Conservation (phyloP, 2,797 vertebrate species). For the Pseudocheirus occidentalis region DNA sequence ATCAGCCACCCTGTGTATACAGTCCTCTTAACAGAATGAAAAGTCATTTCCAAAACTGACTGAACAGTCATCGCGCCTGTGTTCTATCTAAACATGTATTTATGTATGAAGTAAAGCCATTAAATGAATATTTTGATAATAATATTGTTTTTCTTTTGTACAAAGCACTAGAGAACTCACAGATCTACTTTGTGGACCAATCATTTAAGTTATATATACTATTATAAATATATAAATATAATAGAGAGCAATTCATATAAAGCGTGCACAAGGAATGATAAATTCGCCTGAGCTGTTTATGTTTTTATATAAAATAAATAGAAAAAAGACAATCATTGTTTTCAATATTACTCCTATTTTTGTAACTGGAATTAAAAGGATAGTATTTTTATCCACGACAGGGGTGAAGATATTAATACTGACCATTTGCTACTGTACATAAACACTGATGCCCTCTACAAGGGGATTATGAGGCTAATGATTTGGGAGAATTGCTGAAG, state of each 20-base stretch:
- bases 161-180: constrained; percentile 95
- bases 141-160: constrained; percentile 99
- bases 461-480: constrained; percentile 90
- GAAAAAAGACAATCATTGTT: constrained; percentile 97
- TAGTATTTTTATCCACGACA: constrained; percentile 98
- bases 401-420: constrained; percentile 95
- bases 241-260: constrained; percentile 86
- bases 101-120: constrained; percentile 99
- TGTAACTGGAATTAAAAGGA: constrained; percentile 95
- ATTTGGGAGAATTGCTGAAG: constrained; percentile 91
- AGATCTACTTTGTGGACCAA: constrained; percentile 96
- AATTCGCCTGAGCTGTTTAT: constrained; percentile 91
- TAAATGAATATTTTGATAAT: constrained; percentile 99
- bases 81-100: constrained; percentile 98
- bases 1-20: constrained; percentile 85
- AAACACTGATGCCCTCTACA: constrained; percentile 92
- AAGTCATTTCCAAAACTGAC: constrained; percentile 94
- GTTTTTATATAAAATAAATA: constrained; percentile 97
- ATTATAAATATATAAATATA: constrained; percentile 86
- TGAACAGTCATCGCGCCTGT: constrained; percentile 95
- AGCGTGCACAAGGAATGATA: constrained; percentile 89
- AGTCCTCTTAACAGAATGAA: constrained; percentile 86
- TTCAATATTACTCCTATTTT: constrained; percentile 98
- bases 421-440: constrained; percentile 94
- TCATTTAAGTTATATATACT: constrained; percentile 89